These are phyloP conservation scores for Oscheius sp. DNA, from an alignment of 2,888 invertebrate species.

Conservation along the genomic window DNA sequence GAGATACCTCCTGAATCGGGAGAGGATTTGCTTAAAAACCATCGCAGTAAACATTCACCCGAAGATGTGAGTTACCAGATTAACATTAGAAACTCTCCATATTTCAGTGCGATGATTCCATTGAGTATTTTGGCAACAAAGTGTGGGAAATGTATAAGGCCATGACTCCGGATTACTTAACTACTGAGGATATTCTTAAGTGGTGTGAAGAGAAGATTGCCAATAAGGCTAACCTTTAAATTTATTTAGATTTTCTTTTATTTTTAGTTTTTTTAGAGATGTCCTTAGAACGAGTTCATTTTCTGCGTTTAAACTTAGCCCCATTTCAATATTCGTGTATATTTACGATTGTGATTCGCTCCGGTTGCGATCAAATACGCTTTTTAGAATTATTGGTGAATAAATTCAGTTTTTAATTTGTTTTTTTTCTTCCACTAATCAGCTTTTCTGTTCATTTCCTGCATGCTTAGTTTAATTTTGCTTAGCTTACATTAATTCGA, in stretches of 20 bases:
- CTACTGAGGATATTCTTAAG: constrained; percentile 15
- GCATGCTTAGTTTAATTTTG: too few species aligned
- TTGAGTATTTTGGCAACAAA: constrained; percentile 12
- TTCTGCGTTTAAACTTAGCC: too few species aligned
- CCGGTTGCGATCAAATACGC: too few species aligned
- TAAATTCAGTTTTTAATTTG: too few species aligned
- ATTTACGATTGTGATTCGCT: too few species aligned
- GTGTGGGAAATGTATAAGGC: constrained; percentile 9
- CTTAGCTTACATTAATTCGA: too few species aligned
- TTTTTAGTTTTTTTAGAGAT: not conserved
- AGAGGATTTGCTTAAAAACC: constrained; percentile 5
- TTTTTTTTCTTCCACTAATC: too few species aligned
- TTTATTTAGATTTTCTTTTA: not conserved
- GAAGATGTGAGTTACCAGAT: constrained; percentile 5
- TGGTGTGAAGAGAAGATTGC: constrained; percentile 10
- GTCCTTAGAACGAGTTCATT: not conserved
- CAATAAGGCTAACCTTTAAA: not conserved
- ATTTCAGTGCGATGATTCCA: constrained; percentile 15
- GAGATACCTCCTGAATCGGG: not conserved
- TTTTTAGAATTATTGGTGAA: too few species aligned
- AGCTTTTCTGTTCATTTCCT: too few species aligned
- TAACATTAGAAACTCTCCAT: not conserved
- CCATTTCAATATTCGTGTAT: too few species aligned
- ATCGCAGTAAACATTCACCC: not conserved
- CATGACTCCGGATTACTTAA: constrained; percentile 5